Evolutionary conservation across 2,888 invertebrate genomes (phyloP), one percentile per base, ranked within the genome.

Genomic region (Panzeria rudis): DNA sequence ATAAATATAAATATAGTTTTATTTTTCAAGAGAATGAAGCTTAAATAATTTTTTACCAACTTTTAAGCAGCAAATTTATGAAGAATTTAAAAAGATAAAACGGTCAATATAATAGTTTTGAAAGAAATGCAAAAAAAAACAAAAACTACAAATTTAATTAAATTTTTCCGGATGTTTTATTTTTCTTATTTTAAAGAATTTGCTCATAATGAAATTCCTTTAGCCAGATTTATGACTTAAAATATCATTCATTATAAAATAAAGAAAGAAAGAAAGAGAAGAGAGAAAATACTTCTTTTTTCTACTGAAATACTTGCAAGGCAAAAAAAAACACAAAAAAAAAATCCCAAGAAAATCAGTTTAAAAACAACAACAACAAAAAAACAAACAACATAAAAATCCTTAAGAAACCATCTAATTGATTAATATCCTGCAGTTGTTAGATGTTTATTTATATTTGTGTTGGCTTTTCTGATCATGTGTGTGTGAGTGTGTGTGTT

Each of bases 181-280:
- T 59, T 66, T 13, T 59, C 3, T n/a, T 59, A 6, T 17, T 35
- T 79, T 9, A 56, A 56, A 47, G 20, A 72, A 61, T 68, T 66
- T 64, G 8, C 13, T 32, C 20, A 17, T 54, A 64, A 44, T 56
- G 44, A 47, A 64, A 72, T 72, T 64, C 61, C 23, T 75, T 64
- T 71, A 82, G 56, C 73, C 71, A 85, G 82, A 85, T 85, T 85
- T 85, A 84, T 84, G 84, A 81, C 81, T 80, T 52, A 64, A 79
- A 78, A 64, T 79, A 71, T 69, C 62, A 75, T 85, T 85, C 71
- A 72, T 78, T 75, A 77, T 54, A 50, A 54, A 64, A 68, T 38
- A 20, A 62, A 29, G 8, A 23, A n/a, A 25, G 11, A 71, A 25
- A 54, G 35, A 44, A 7, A 56, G 20, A n/a, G 38, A 25, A 54